Conservation (phyloP, 92 coral and sea anemone species). For the Actinostola sp. region DNA sequence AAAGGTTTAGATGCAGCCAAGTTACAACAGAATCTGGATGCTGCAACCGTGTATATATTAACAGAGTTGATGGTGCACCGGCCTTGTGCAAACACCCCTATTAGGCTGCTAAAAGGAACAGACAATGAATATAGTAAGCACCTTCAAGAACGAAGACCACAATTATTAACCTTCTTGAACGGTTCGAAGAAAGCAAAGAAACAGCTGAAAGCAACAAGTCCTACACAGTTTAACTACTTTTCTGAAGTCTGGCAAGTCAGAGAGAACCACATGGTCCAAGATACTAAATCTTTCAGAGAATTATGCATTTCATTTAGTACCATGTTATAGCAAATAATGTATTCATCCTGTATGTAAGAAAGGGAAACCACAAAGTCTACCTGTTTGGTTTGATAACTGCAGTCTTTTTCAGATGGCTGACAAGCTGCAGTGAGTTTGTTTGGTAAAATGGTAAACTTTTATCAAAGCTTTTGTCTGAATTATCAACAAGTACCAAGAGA, state of each 20-base stretch:
- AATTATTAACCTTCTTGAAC: constrained; percentile 30
- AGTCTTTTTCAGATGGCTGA: too few relatives aligned
- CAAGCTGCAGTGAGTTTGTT: too few relatives aligned
- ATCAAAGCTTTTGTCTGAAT: too few relatives aligned
- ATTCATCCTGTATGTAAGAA: constrained; percentile 7
- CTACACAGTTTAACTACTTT: constrained; percentile 29
- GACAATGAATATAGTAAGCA: constrained; percentile 12
- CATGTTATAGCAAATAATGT: constrained; percentile 18
- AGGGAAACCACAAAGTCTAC: too few relatives aligned
- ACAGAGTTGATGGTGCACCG: constrained; percentile 39
- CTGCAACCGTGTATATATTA: constrained; percentile 41
- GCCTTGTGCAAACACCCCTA: constrained; percentile 48
- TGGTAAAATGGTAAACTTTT: too few relatives aligned
- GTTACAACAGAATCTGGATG: constrained; percentile 34
- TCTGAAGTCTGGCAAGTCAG: constrained; percentile 31
- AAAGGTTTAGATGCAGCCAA: constrained; percentile 31
- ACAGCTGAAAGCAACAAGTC: constrained; percentile 18
- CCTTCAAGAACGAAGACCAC: constrained; percentile 21
- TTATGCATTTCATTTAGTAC: constrained; percentile 13
- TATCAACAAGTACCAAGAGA: too few relatives aligned
- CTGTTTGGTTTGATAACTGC: too few relatives aligned
- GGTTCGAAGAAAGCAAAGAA: constrained; percentile 36
- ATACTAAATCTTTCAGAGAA: background rate
- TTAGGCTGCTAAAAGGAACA: constrained; percentile 38
- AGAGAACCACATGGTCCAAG: constrained; percentile 32